Base-by-base conservation (phyloP, 1,140 invertebrate species). In the Diachasma alloeum region DNA sequence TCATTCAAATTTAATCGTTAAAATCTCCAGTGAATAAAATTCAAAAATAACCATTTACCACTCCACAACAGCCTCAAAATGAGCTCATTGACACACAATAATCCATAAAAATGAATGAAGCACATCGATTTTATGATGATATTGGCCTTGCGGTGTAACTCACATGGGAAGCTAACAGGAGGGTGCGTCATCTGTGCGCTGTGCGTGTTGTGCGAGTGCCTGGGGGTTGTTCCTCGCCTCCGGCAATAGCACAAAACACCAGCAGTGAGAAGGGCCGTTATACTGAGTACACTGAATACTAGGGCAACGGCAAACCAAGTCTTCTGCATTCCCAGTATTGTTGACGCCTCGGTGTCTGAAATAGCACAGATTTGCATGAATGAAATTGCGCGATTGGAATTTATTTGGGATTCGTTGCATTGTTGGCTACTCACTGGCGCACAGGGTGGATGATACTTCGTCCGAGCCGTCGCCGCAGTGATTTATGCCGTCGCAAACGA, bases 381-480 rank as follows among this genome's bases (percentile, higher is more conserved):
- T 53, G 39, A 13, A 42, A 42, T 53, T 1, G 15, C n/a, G 2
- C 0, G 1, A 17, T 36, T 36, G 5, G 39, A 70, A 39, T 39
- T 70, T 19, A 46, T 17, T 24, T 15, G 15, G n/a, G 9, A 69
- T 19, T 22, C 15, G 24, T 53, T 1, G 22, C 9, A 73, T 63
- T 66, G 2, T 31, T 2, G 31, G 6, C 6, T 78, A 92, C 93
- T 93, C 90, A 97, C 96, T 95, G 85, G 94, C 93, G 90, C 96
- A 97, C 69, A 94, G 90, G 67, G 93, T 93, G 74, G 93, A 93
- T 77, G 94, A 92, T 72, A 93, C 93, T 89, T 98, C 97, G 85
- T 98, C 97, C 17, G 95, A 96, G 46, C 94, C 95, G 88, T 97
- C 96, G n/a, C 94, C 95, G 87, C 97, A 98, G 86, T 98, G 96